Evolutionary conservation across 2,888 invertebrate genomes (phyloP).

Genomic region (Eupeodes latifasciatus): DNA sequence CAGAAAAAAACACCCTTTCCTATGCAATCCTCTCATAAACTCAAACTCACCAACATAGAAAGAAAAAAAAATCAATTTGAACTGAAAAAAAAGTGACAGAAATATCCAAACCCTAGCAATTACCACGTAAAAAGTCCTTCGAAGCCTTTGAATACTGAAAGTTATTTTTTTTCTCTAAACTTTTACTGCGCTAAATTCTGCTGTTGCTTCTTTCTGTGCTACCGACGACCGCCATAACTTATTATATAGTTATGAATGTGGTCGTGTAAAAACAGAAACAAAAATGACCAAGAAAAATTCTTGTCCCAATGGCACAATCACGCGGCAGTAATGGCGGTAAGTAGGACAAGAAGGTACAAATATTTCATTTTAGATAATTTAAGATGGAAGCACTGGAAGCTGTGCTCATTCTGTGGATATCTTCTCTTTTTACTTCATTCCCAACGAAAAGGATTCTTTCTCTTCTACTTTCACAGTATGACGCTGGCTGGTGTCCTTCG

Average conservation of each 20-base stretch:
- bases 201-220: background rate
- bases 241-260: constrained; percentile 59
- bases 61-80: constrained; percentile 27
- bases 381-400: background rate
- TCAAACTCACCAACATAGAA: background rate
- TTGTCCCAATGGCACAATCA: constrained; percentile 62
- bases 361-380: constrained; percentile 34
- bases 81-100: constrained; percentile 25
- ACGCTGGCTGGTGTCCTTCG: constrained; percentile 2
- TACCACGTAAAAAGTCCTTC: constrained; percentile 64
- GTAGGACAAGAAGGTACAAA: constrained; percentile 43
- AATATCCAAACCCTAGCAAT: constrained; percentile 56
- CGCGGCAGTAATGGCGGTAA: constrained; percentile 38
- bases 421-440: constrained; percentile 1
- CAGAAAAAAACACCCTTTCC: background rate
- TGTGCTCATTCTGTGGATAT: constrained; percentile 3
- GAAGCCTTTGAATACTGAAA: constrained; percentile 48
- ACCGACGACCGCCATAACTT: constrained; percentile 42
- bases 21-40: background rate
- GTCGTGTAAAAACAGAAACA: constrained; percentile 35
- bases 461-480: background rate
- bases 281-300: constrained; percentile 5
- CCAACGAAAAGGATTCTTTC: constrained; percentile 22
- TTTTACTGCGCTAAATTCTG: background rate
- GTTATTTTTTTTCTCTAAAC: background rate